Conservation (phyloP, 2,888 invertebrate species). For the Calliscelio sp. region DNA sequence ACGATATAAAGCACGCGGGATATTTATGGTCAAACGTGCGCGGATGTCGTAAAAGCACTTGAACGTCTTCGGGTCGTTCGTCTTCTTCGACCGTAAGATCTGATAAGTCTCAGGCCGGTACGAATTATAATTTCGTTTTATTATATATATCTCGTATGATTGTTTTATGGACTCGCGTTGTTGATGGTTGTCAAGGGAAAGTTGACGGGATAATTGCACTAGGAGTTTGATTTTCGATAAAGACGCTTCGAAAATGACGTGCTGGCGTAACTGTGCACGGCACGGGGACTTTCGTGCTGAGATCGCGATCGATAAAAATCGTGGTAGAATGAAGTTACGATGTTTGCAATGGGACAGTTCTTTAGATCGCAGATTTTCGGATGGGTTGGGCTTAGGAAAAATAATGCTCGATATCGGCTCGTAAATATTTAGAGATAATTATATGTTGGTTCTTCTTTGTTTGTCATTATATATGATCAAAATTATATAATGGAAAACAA, state of each 20-base stretch:
- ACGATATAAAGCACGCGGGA: slow-evolving; percentile 31
- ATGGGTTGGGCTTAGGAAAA: background rate
- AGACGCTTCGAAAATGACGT: slow-evolving; percentile 38
- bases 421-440: too few species aligned
- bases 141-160: slow-evolving; percentile 40
- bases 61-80: background rate
- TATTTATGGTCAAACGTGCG: slow-evolving; percentile 34
- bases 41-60: slow-evolving; percentile 18
- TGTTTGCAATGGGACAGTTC: background rate
- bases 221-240: slow-evolving; percentile 57
- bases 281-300: slow-evolving; percentile 28
- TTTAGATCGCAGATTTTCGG: slow-evolving; percentile 32
- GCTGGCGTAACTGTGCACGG: slow-evolving; percentile 25
- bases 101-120: slow-evolving; percentile 24
- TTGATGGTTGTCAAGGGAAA: slow-evolving; percentile 41
- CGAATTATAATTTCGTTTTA: slow-evolving; percentile 59
- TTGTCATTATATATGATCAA: too few species aligned
- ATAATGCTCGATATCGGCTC: too few species aligned
- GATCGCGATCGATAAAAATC: slow-evolving; percentile 42
- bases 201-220: slow-evolving; percentile 65
- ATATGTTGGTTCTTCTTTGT: too few species aligned
- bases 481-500: too few species aligned
- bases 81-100: slow-evolving; percentile 35
- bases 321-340: slow-evolving; percentile 32
- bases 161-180: slow-evolving; percentile 54